phyloP scores from a whole-genome alignment of 2,888 invertebrate genomes.

The Panopea generosa region DNA sequence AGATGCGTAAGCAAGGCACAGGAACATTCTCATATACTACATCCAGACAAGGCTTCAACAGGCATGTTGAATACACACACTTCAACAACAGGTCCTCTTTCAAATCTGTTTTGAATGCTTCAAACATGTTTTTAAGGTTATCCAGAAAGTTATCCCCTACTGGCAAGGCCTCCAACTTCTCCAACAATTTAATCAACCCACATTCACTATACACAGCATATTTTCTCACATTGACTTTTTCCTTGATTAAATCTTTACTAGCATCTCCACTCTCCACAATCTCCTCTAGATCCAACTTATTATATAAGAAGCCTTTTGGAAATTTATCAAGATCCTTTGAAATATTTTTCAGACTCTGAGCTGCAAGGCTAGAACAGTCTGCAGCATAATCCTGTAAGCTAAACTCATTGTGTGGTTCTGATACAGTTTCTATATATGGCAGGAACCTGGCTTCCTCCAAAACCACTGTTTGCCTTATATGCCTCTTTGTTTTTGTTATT shows the following conservation, averaged over 20 bases:
- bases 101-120: constrained; percentile 62
- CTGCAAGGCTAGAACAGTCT: constrained; percentile 25
- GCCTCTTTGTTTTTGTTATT: constrained; percentile 92
- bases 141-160: constrained; percentile 37
- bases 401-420: neutral
- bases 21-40: constrained; percentile 92
- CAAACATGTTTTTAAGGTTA: constrained; percentile 49
- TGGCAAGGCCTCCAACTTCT: constrained; percentile 53
- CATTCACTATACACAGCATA: constrained; percentile 20
- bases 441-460: constrained; percentile 94
- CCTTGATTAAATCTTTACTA: neutral
- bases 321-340: constrained; percentile 7
- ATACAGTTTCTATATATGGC: constrained; percentile 87
- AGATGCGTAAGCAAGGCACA: constrained; percentile 90
- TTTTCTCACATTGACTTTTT: constrained; percentile 4
- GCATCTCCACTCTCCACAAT: neutral
- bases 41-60: constrained; percentile 87
- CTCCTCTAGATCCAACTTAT: neutral
- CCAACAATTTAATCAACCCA: constrained; percentile 51
- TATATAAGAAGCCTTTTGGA: constrained; percentile 26
- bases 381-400: constrained; percentile 17
- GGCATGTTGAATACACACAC: constrained; percentile 36
- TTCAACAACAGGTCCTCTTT: constrained; percentile 64
- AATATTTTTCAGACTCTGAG: constrained; percentile 28
- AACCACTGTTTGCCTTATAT: constrained; percentile 91